phyloP scores from a whole-genome alignment of 2,888 invertebrate species.

The Homarus gammarus region DNA sequence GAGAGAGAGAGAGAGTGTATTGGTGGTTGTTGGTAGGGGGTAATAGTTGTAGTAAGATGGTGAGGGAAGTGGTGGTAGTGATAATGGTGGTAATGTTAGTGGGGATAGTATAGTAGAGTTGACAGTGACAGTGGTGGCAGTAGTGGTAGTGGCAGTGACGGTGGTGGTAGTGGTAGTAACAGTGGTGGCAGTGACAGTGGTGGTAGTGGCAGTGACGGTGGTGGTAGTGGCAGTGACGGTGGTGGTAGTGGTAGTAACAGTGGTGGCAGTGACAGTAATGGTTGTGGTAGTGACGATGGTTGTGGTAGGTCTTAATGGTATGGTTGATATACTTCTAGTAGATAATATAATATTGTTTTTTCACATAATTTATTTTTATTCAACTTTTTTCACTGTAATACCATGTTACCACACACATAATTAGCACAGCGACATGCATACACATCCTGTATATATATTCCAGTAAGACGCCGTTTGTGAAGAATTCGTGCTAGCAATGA shows the following conservation, averaged over 20 bases:
- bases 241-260: background rate
- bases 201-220: background rate
- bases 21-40: background rate
- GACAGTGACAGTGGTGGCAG: background rate
- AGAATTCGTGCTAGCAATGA: too few relatives aligned
- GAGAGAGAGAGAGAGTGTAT: constrained; percentile 1
- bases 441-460: too few relatives aligned
- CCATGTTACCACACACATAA: too few relatives aligned
- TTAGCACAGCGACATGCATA: too few relatives aligned
- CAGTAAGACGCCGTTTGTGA: too few relatives aligned
- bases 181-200: background rate
- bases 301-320: too few relatives aligned
- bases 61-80: background rate
- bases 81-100: too few relatives aligned
- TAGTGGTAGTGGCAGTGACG: background rate
- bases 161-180: constrained; percentile 3
- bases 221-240: background rate
- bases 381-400: too few relatives aligned
- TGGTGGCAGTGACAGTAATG: background rate
- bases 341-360: too few relatives aligned
- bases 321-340: too few relatives aligned
- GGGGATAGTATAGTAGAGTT: background rate
- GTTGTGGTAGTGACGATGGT: background rate
- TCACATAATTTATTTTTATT: too few relatives aligned
- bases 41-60: background rate